Base-by-base conservation (phyloP, 2,888 invertebrate species). In the Torymus texanus region DNA sequence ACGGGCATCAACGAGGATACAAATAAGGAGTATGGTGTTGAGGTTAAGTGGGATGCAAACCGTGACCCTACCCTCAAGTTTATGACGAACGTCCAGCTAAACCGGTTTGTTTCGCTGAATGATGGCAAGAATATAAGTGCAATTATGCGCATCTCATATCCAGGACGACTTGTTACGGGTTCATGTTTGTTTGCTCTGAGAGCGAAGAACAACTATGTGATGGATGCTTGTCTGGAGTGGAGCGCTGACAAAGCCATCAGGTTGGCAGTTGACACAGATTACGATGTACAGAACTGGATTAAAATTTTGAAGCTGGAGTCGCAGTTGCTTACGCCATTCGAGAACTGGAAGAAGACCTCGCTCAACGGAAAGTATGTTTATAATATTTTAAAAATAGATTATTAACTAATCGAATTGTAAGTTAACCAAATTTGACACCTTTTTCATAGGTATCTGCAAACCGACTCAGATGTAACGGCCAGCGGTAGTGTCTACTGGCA, bases 41-140 rank as follows among this genome's bases (percentile, higher is more conserved):
- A 95, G 76, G 88, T 97, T 18, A 95, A 95, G 88, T 97, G 96
- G 96, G 96, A 97, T 87, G 96, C 95, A 0, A 96, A 96, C 89
- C 92, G 96, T 10, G 95, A 96, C 91, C 96, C 96, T 0, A 93
- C 94, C 66, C 94, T 95, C 88, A 94, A 94, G 88, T 91, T 95
- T 81, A 92, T 92, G 83, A 90, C 93, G 0, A 92, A 93, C 75
- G 90, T 94, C 0, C 93, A 94, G 81, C 92, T 94, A 70, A 92
- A 93, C 82, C 93, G 92, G 85, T 75, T 82, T 16, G 12, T 68
- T 10, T 24, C 62, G 3, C 5, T 78, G 51, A 92, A 93, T 76
- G 92, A 92, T 0, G 50, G 24, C 0, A 89, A 93, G 87, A 94
- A 94, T 82, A 93, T 94, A 83, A 93, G 92, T 62, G 94, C 93